Evolutionary conservation across 2,888 invertebrate species (phyloP).

Genomic region (Sycophila texana): DNA sequence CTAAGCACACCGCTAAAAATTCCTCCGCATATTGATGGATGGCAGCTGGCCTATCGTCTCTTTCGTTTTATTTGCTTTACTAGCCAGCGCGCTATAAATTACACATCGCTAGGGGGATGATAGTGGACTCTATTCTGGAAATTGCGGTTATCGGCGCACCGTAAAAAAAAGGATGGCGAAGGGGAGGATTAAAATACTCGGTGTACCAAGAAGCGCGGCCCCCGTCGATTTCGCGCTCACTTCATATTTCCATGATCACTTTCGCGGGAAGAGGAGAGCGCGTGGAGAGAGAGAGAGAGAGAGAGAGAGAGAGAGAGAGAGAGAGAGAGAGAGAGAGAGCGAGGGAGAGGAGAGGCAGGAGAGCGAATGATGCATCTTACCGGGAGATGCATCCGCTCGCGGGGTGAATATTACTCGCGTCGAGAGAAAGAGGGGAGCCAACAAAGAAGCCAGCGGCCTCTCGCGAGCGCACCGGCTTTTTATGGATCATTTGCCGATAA

Average conservation of each 20-base stretch:
- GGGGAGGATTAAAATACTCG: slow-evolving; percentile 12
- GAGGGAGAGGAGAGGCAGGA: not conserved
- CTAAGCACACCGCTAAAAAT: too few species aligned
- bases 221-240: slow-evolving; percentile 28
- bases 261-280: slow-evolving; percentile 30
- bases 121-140: slow-evolving; percentile 7
- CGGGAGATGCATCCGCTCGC: slow-evolving; percentile 16
- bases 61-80: slow-evolving; percentile 13
- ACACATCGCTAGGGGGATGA: slow-evolving; percentile 7
- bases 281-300: not conserved
- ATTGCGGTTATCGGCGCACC: slow-evolving; percentile 6
- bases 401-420: slow-evolving; percentile 10
- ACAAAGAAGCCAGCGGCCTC: not conserved
- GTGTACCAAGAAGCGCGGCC: slow-evolving; percentile 14
- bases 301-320: not conserved
- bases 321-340: not conserved
- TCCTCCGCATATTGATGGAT: slow-evolving; percentile 23
- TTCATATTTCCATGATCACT: slow-evolving; percentile 48
- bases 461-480: slow-evolving; percentile 20
- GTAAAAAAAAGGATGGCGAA: not conserved
- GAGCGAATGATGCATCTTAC: slow-evolving; percentile 30
- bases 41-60: not conserved
- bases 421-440: slow-evolving; percentile 17
- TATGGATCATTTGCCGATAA: slow-evolving; percentile 52
- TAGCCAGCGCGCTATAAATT: slow-evolving; percentile 11